Evolutionary conservation across 2,113 vertebrate species (phyloP), one percentile per base, ranked within the genome.

Genomic region (Rutilus rutilus): DNA sequence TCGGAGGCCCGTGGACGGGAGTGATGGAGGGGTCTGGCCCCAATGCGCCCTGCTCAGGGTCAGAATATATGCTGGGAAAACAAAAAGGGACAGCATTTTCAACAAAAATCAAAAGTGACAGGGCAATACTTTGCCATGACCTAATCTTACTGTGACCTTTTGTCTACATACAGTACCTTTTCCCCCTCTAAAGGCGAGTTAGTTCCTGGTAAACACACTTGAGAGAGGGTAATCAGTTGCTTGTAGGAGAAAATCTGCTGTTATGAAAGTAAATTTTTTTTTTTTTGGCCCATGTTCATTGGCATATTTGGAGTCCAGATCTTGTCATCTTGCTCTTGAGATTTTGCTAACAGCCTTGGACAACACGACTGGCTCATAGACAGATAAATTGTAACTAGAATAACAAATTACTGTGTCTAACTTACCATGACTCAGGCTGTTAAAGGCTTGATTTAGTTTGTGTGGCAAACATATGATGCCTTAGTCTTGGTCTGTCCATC

Each of bases 291-390:
- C 25, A 64, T 30, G 59, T 80, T 80, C 15, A 65, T 47, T 80
- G 59, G 23, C 36, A 45, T 80, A 80, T 27, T 64, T 80, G n/a
- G 78, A 80, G 39, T 27, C 59, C 36, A 79, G 52, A 60, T 62
- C 77, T 80, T 80, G 78, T 80, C 36, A 80, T 64, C 36, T 39
- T 64, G 59, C 78, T 64, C 59, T 64, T 80, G 78, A 80, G 78
- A 80, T 62, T 80, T 80, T 62, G 39, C 39, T 80, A 80, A 64
- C n/a, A 64, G 77, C 57, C 57, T 62, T 79, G 77, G 77, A 79
- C n/a, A 25, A 79, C 23, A n/a, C 7, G 2, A 39, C 12, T 23
- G 59, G 27, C 59, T 64, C 59, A 64, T 62, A 80, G 39, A 25
- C 36, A 17, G 36, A 80, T 64, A 39, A 27, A 80, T 80, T 64